Evolutionary conservation across 1,140 invertebrate genomes (phyloP), one percentile per base, ranked within the genome.

Genomic region (Drosophila athabasca): DNA sequence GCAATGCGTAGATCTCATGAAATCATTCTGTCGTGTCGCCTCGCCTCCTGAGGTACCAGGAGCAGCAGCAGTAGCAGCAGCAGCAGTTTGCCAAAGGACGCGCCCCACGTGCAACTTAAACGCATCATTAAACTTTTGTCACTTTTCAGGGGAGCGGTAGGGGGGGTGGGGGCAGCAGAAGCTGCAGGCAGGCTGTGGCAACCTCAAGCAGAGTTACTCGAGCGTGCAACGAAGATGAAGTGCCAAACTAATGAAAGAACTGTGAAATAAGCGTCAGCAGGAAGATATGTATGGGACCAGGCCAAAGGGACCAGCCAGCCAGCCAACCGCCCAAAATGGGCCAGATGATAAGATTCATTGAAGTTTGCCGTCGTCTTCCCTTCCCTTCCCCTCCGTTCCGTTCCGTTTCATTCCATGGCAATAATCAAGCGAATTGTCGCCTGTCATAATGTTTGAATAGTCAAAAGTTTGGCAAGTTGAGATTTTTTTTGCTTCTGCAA

Each of bases 111-210:
- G 67, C 78, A 78, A 62, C 76, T 89, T 83, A 78, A 90, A 68
- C 76, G 84, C 84, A 89, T 89, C 84, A 89, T 89, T 89, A 90
- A 90, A 85, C 84, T 87, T 88, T 88, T 82, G 82, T 79, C 83
- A 82, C 22, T 24, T 24, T 24, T 24, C 22, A 24, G 22, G 22
- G 22, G 22, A 24, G 22, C 17, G 17, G 17, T 19, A 4, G 22
- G 22, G 22, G 3, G 22, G 22, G 22, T 4, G 2, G 22, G 22
- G 22, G 22, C 69, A 65, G 55, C 43, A 60, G 41, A 29, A 39
- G 58, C 44, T 44, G 50, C 53, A 62, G 52, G 22, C 6, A 49
- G 66, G 60, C 69, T 77, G 73, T 70, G 81, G 64, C 64, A 75
- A 62, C 77, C 69, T 70, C 69, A 81, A 48, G 15, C 68, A 50